phyloP scores from a whole-genome alignment of 2,888 invertebrate genomes.

The Dione juno region DNA sequence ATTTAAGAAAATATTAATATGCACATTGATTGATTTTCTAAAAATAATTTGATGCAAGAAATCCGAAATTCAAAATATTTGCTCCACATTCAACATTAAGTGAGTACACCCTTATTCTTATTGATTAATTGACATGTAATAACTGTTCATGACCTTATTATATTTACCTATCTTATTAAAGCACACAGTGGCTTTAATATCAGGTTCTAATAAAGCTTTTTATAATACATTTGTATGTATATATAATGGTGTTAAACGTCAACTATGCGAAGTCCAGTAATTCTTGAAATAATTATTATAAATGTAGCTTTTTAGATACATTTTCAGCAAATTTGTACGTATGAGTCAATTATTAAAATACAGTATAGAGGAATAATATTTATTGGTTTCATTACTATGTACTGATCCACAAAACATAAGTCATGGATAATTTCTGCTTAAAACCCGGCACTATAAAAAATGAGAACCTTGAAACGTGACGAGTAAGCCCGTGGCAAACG shows the following conservation, averaged over 20 bases:
- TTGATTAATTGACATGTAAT: background rate
- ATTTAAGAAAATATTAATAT: background rate
- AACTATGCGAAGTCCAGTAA: too few species aligned
- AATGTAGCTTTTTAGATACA: too few species aligned
- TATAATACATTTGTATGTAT: too few species aligned
- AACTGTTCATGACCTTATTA: background rate
- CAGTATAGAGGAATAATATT: background rate
- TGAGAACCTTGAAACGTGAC: conserved; percentile 46
- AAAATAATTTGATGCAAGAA: background rate
- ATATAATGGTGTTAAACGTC: too few species aligned
- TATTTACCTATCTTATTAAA: background rate
- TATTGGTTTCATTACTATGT: background rate
- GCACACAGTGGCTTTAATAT: background rate
- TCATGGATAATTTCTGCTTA: conserved; percentile 23
- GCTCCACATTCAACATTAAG: background rate
- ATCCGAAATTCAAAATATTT: background rate
- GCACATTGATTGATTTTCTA: background rate
- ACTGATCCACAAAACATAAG: background rate
- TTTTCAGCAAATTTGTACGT: too few species aligned
- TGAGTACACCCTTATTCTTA: background rate
- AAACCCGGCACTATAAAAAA: conserved; percentile 41
- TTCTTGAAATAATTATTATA: too few species aligned
- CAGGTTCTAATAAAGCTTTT: too few species aligned
- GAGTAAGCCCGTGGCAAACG: conserved; percentile 55
- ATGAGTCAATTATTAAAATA: background rate